Evolutionary conservation across 1,140 invertebrate species (phyloP), one percentile per base, ranked within the genome.

Genomic region (Ips nitidus): DNA sequence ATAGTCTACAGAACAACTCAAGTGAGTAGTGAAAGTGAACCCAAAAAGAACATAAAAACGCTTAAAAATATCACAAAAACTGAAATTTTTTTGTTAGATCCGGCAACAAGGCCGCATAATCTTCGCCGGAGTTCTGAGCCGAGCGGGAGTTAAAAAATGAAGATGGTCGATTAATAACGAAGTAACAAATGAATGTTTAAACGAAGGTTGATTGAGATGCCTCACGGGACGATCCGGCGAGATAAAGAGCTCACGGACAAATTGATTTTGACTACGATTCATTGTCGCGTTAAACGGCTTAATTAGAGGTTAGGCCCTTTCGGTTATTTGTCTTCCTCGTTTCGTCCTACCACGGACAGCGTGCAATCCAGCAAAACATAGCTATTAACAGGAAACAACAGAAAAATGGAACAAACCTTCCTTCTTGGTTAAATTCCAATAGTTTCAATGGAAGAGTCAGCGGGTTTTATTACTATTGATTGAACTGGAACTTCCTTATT

Each of bases 151-250:
- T 60, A 64, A 70, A 64, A 64, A 64, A 63, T 43, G 55, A 58
- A 22, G n/a, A 57, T 37, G 50, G 59, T 64, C 60, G 68, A 70
- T 69, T 69, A 69, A 69, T 64, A 70, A 63, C 68, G 60, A 62
- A 22, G 52, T 69, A 70, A 70, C 56, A 64, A 70, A 70, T 70
- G 68, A 70, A 70, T 63, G 68, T 70, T 64, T 70, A 64, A 59
- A 70, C 50, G 68, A 70, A 62, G 55, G 52, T 50, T 63, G 67
- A 69, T 69, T 69, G 67, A 69, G 67, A 62, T 69, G 60, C 67
- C 67, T 63, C 59, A 63, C 58, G 67, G 62, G 59, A 69, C 39
- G 67, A 61, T 62, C 58, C 52, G 67, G 52, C 50, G 60, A 62
- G 68, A 70, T 70, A 56, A 69, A 70, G 68, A 70, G 59, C 45